phyloP scores from a whole-genome alignment of 35 echinoderm and acorn worm genomes.

The Apostichopus californicus region DNA sequence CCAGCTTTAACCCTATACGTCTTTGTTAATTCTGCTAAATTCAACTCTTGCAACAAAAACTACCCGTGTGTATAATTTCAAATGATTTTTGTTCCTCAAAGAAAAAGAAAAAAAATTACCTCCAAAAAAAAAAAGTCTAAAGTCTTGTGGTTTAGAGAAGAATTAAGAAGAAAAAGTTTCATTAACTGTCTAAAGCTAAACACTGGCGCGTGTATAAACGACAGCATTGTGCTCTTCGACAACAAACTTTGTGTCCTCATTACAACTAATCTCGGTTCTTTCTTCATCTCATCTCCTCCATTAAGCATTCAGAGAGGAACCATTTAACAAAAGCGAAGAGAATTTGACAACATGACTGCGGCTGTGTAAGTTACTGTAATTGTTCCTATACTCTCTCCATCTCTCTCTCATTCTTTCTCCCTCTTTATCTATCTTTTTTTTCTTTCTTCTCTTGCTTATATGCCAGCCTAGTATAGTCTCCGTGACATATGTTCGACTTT shows the following conservation, averaged over 20 bases:
- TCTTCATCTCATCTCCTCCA: neutral
- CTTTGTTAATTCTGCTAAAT: neutral
- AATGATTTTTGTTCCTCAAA: neutral
- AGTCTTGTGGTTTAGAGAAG: too few relatives aligned
- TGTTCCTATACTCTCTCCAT: slow-evolving; percentile 9
- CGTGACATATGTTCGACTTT: slow-evolving; percentile 37
- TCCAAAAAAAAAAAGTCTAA: neutral
- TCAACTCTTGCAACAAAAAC: neutral
- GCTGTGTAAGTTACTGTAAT: slow-evolving; percentile 25
- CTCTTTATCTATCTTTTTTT: neutral
- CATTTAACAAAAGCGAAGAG: slow-evolving; percentile 12
- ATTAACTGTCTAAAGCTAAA: slow-evolving; percentile 1
- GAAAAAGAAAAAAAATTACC: neutral
- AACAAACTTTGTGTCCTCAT: slow-evolving; percentile 12
- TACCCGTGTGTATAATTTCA: neutral
- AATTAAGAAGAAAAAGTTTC: neutral
- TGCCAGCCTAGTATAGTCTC: neutral
- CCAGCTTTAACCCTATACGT: neutral
- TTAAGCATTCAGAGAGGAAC: slow-evolving; percentile 23
- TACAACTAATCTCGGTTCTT: neutral
- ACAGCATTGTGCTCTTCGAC: slow-evolving; percentile 24
- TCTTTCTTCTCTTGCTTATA: neutral
- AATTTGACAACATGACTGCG: slow-evolving; percentile 21
- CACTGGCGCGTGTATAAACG: slow-evolving; percentile 1
- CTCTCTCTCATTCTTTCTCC: neutral